Conservation (phyloP, 2,888 invertebrate genomes). For the Papilio demoleus region DNA sequence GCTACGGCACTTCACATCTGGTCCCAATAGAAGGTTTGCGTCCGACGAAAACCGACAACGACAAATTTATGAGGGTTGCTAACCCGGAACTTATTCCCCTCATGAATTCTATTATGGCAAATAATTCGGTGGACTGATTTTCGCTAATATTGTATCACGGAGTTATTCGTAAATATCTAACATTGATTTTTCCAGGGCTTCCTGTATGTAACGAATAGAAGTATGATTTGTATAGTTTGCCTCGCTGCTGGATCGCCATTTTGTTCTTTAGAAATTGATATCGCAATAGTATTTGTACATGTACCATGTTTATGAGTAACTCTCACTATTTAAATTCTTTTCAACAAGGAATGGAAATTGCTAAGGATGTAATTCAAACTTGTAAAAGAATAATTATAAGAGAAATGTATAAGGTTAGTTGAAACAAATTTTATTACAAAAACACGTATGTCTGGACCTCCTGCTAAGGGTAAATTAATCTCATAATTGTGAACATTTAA, state of each 20-base stretch:
- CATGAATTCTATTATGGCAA: slow-evolving; percentile 35
- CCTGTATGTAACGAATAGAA: too few species aligned
- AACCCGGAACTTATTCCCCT: slow-evolving; percentile 56
- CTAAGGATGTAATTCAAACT: too few species aligned
- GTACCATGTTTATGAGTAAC: too few species aligned
- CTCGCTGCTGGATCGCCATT: too few species aligned
- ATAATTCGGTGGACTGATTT: slow-evolving; percentile 29
- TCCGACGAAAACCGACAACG: slow-evolving; percentile 61
- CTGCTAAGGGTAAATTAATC: slow-evolving; percentile 23
- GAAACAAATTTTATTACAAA: slow-evolving; percentile 14
- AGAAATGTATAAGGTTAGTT: too few species aligned
- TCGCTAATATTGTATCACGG: slow-evolving; percentile 7
- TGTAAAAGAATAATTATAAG: too few species aligned
- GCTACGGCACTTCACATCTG: slow-evolving; percentile 57
- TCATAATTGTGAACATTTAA: slow-evolving; percentile 35
- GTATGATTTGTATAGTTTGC: too few species aligned
- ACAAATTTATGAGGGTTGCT: slow-evolving; percentile 65
- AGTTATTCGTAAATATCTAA: not conserved
- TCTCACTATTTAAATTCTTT: not conserved
- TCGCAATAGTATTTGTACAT: too few species aligned
- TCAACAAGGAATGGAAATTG: not conserved
- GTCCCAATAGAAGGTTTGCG: slow-evolving; percentile 60
- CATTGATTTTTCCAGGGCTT: too few species aligned
- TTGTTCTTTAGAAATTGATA: too few species aligned
- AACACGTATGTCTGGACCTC: slow-evolving; percentile 14